Conservation (phyloP, 2,113 vertebrate genomes). For the Macaca mulatta region DNA sequence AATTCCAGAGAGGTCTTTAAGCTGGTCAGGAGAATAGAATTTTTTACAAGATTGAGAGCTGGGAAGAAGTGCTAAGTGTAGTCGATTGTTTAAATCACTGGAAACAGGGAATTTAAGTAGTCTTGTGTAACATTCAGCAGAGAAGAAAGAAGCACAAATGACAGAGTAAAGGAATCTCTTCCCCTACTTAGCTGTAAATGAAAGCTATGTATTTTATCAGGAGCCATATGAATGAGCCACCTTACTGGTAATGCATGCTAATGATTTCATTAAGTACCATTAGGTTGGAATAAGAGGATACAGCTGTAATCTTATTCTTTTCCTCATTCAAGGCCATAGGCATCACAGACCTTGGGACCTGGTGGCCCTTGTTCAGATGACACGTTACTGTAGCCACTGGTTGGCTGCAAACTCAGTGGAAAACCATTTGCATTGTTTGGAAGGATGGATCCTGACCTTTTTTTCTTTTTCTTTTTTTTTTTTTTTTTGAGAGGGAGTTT, state of each 20-base stretch:
- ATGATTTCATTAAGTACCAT: neutral
- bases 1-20: neutral
- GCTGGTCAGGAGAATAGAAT: neutral
- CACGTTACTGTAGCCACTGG: neutral
- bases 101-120: neutral
- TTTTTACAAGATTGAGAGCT: neutral
- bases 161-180: neutral
- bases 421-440: neutral
- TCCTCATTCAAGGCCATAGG: neutral
- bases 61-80: neutral
- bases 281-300: neutral
- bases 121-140: neutral
- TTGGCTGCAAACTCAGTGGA: neutral
- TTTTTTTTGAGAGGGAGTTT: too few species aligned
- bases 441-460: neutral
- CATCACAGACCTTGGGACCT: neutral
- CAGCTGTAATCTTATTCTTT: neutral
- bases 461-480: too few species aligned
- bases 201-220: neutral
- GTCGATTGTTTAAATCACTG: neutral
- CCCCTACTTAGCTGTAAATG: neutral
- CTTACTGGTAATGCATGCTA: neutral
- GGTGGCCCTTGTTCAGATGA: neutral
- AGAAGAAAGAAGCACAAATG: neutral
- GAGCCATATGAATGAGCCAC: neutral